Evolutionary conservation across 2,888 invertebrate species (phyloP).

Genomic region (Rhimphoctona megacephalus): DNA sequence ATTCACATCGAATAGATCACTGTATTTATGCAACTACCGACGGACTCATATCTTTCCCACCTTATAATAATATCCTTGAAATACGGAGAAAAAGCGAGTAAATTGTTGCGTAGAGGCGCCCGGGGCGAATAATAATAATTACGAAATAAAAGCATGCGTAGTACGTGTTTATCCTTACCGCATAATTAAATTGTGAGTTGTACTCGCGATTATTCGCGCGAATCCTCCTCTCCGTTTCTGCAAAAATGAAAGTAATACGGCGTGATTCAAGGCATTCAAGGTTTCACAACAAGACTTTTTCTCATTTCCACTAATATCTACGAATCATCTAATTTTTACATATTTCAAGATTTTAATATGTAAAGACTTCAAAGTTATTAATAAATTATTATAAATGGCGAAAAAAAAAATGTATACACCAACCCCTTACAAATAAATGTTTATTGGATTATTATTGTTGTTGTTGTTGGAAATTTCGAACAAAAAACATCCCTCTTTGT

Average conservation of each 20-base stretch:
- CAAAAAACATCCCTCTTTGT: neutral
- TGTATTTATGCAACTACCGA: neutral
- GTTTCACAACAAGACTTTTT: slow-evolving; percentile 26
- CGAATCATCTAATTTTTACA: neutral
- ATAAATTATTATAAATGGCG: neutral
- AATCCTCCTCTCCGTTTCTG: slow-evolving; percentile 98
- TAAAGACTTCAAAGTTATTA: neutral
- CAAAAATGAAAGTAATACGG: slow-evolving; percentile 84
- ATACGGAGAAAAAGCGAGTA: neutral
- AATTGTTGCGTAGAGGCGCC: neutral
- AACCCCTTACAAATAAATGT: neutral
- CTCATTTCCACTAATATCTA: neutral
- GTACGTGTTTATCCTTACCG: slow-evolving; percentile 89
- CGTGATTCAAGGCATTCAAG: slow-evolving; percentile 27
- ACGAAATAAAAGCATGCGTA: slow-evolving; percentile 28
- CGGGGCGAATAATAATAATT: slow-evolving; percentile 6
- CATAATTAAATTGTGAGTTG: slow-evolving; percentile 99
- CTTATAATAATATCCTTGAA: neutral
- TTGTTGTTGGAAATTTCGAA: neutral
- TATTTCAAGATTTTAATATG: neutral
- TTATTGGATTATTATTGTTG: neutral
- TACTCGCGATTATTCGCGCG: slow-evolving; percentile 98
- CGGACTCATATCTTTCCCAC: neutral
- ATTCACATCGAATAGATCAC: neutral
- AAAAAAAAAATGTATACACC: neutral